Evolutionary conservation across 2,797 vertebrate genomes (phyloP), one percentile per base, ranked within the genome.

Genomic region (Clarias fuscus): DNA sequence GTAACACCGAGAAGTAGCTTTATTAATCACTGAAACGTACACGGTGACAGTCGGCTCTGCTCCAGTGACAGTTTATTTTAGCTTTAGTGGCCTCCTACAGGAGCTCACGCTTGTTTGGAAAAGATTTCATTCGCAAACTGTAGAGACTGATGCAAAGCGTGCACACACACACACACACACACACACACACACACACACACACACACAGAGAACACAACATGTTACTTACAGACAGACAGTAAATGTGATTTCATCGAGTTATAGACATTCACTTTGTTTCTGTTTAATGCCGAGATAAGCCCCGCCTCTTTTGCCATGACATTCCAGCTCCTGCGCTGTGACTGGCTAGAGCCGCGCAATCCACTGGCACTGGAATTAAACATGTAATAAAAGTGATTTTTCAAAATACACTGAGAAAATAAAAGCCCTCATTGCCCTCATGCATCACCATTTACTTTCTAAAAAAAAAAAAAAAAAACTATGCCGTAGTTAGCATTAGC

Each of bases 31-130:
- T 40, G 33, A 18, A 40, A 0, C 20, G 71, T 73, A 22, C 5
- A 72, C 8, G 2, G 10, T 43, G 70, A 72, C 40, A 43, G 40
- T 73, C 40, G 22, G 37, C 71, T 22, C 71, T 24, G 71, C 37
- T 73, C 37, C 40, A 43, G 20, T 14, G 71, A 73, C 37, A 43
- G 70, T 72, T 72, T 72, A 48, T 22, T 73, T 48, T 48, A 48
- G 71, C 37, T 22, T 73, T 73, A 73, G 11, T 14, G 40, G 71
- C 40, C 40, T 73, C 40, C 71, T 73, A 73, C 71, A 73, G 71
- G 71, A 73, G 40, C 71, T 24, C 40, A 2, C 5, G 22, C 40
- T 73, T n/a, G 22, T 48, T 73, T 73, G 40, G 40, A 14, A 73
- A 48, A 48, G 22, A 48, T 73, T 48, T 43, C 6, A 43, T 48